phyloP scores from a whole-genome alignment of 2,888 invertebrate genomes.

The Drosophila flavopinicola region DNA sequence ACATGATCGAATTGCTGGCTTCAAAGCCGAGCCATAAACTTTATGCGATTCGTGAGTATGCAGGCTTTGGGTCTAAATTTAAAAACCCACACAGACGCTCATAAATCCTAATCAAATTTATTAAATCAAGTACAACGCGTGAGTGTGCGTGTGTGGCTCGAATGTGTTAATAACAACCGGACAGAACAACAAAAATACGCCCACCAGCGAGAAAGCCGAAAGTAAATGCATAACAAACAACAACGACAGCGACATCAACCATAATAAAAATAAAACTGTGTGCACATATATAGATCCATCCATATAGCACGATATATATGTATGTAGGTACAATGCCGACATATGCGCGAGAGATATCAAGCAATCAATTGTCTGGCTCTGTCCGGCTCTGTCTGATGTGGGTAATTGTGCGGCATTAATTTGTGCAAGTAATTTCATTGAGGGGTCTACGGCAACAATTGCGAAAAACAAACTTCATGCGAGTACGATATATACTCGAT shows the following conservation, averaged over 20 bases:
- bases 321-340: conserved; percentile 10
- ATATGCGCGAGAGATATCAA: conserved; percentile 45
- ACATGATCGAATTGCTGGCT: conserved; percentile 36
- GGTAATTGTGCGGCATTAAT: conserved; percentile 70
- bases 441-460: conserved; percentile 20
- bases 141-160: conserved; percentile 6
- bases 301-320: conserved; percentile 28
- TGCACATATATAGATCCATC: conserved; percentile 19
- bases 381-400: conserved; percentile 49
- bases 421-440: conserved; percentile 78
- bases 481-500: conserved; percentile 8
- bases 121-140: conserved; percentile 76
- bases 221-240: conserved; percentile 18
- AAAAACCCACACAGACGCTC: conserved; percentile 53
- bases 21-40: conserved; percentile 25
- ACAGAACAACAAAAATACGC: conserved; percentile 59
- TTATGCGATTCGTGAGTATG: conserved; percentile 24
- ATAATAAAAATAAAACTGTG: conserved; percentile 21
- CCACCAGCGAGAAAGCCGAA: conserved; percentile 61
- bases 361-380: conserved; percentile 69
- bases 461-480: conserved; percentile 20
- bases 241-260: conserved; percentile 16
- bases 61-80: conserved; percentile 35
- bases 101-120: conserved; percentile 82
- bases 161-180: conserved; percentile 59